phyloP scores from a whole-genome alignment of 2,797 vertebrate genomes.

The Amphiprion clarkii region DNA sequence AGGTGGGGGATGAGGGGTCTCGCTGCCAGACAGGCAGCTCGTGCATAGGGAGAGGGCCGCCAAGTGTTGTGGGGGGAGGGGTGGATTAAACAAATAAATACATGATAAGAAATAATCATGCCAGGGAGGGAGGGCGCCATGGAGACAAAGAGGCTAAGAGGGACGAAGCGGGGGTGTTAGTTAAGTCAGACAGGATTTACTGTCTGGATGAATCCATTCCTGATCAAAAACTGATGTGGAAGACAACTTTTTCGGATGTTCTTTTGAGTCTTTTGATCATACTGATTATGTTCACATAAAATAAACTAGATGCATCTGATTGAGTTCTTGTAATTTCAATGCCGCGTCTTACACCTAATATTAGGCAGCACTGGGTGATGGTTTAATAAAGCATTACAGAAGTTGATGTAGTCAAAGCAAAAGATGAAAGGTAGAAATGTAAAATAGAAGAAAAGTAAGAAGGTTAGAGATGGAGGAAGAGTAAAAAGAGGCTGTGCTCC shows the following conservation, averaged over 20 bases:
- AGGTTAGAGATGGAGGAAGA: conserved; percentile 45
- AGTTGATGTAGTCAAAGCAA: conserved; percentile 48
- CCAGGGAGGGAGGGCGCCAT: conserved; percentile 75
- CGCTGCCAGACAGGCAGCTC: conserved; percentile 83
- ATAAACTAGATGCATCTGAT: conserved; percentile 31
- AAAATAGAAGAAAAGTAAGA: conserved; percentile 47
- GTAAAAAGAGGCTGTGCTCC: conserved; percentile 42
- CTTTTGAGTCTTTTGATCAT: conserved; percentile 43
- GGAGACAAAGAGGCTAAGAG: conserved; percentile 87
- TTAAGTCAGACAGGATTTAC: conserved; percentile 82
- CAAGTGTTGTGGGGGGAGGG: conserved; percentile 82
- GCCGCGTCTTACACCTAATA: conserved; percentile 31
- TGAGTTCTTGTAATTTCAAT: conserved; percentile 35
- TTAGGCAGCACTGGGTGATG: conserved; percentile 27
- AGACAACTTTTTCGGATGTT: conserved; percentile 57
- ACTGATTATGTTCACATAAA: conserved; percentile 25
- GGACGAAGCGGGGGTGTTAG: conserved; percentile 67
- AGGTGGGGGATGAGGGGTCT: conserved; percentile 59
- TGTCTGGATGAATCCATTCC: conserved; percentile 74
- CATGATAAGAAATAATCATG: conserved; percentile 89
- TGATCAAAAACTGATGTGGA: conserved; percentile 53
- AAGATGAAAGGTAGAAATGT: conserved; percentile 54
- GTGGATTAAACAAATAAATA: conserved; percentile 90
- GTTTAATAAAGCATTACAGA: conserved; percentile 40
- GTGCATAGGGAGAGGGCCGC: conserved; percentile 75